These are phyloP conservation scores for Acromyrmex charruanus DNA, from an alignment of 1,140 invertebrate species.

Conservation along the genomic window DNA sequence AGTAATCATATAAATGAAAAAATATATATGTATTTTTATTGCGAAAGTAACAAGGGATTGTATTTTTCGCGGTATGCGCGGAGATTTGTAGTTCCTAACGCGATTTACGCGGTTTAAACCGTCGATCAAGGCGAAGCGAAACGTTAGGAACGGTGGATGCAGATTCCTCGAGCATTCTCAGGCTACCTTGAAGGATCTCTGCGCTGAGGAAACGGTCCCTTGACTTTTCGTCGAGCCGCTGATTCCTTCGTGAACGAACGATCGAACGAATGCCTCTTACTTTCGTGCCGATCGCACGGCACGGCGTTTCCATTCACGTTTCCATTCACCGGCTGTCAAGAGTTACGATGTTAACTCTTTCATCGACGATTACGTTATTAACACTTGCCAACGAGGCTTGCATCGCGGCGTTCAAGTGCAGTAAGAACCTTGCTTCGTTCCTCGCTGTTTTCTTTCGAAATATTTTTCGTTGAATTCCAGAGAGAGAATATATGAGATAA, in stretches of 20 bases:
- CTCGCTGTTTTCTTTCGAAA: not conserved
- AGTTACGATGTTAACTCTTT: conserved; percentile 73
- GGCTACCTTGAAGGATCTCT: conserved; percentile 69
- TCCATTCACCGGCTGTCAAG: conserved; percentile 76
- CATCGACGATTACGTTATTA: conserved; percentile 74
- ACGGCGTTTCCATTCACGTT: conserved; percentile 78
- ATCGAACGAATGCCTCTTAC: conserved; percentile 77
- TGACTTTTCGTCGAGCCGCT: conserved; percentile 66
- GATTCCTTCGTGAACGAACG: conserved; percentile 65
- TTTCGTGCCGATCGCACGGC: conserved; percentile 77
- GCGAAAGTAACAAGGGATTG: not conserved
- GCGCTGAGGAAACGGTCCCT: conserved; percentile 59
- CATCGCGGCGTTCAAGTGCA: conserved; percentile 41
- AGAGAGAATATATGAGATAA: not conserved
- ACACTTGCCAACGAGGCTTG: conserved; percentile 44
- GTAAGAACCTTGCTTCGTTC: conserved; percentile 10
- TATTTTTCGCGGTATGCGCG: not conserved
- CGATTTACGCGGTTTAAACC: conserved; percentile 18
- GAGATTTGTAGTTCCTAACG: conserved; percentile 9
- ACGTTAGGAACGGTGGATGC: conserved; percentile 18
- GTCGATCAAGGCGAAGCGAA: conserved; percentile 23
- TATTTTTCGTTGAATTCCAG: not conserved
- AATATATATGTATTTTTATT: not conserved
- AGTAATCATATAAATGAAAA: not conserved
- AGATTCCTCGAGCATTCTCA: conserved; percentile 62